Evolutionary conservation across 2,888 invertebrate species (phyloP), one percentile per base, ranked within the genome.

Genomic region (Tanaodytes sp.): DNA sequence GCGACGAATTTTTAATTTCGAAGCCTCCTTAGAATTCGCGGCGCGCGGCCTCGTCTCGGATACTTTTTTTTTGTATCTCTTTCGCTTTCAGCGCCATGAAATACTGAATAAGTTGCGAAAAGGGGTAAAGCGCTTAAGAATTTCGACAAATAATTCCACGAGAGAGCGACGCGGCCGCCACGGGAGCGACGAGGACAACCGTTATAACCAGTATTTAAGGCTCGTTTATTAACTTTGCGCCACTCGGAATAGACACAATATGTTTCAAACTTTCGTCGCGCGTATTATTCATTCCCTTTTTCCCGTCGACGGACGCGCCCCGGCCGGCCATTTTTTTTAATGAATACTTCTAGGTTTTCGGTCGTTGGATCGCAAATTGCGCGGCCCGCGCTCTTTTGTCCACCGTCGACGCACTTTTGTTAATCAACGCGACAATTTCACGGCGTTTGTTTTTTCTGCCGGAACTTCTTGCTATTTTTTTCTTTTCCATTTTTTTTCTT

Each of bases 1-100:
- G 54, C 42, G 62, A 65, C 69, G 71, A 71, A 73, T 71, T 69
- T 70, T 73, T 73, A 71, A 73, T 73, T 73, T 73, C 54, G 61
- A 67, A 71, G 62, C 67, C 73, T 73, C 57, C 73, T 71, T 67
- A 69, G 66, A 71, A 73, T 71, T 69, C 69, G 69, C 33, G 18
- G 36, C 59, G 59, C 46, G 63, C 49, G 49, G 33, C 51, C 45
- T 43, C 64, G 49, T 58, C 65, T 49, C 42, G 66, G 61, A 71
- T 65, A 71, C 66, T 71, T 71, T 71, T n/a, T n/a, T n/a, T n/a
- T n/a, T n/a, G n/a, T 66, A 71, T 62, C 70, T 71, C 57, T 65
- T 70, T 61, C 46, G 52, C 70, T 61, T 70, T 65, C 70, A 65
- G 20, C 62, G 62, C 54, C 62, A 62, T 65, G 66, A 66, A 71